These are phyloP conservation scores for Agapornis roseicollis DNA, from an alignment of 2,113 vertebrate genomes.

Conservation along the genomic window DNA sequence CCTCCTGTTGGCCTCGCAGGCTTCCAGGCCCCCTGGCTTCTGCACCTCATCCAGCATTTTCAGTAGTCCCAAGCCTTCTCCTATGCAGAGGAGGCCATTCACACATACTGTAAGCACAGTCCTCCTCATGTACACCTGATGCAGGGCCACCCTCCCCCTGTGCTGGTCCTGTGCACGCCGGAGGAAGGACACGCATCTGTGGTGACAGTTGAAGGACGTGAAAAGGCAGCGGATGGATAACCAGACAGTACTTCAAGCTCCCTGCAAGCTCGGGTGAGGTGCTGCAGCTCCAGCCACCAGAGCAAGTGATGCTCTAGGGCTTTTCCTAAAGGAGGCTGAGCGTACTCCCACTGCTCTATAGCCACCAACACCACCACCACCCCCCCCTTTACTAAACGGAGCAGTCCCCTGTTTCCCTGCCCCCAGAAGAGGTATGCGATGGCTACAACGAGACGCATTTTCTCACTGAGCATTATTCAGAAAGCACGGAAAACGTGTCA, in stretches of 20 bases:
- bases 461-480: not conserved
- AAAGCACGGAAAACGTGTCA: not conserved
- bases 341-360: rapidly evolving
- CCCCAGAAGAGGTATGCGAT: not conserved
- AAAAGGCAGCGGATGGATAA: not conserved
- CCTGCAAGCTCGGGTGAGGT: not conserved
- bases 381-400: not conserved
- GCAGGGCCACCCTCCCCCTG: not conserved
- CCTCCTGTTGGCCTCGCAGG: not conserved
- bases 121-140: rapidly evolving
- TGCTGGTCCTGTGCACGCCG: not conserved
- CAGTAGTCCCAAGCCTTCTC: not conserved
- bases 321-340: not conserved
- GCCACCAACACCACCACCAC: rapidly evolving
- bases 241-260: not conserved
- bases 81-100: not conserved
- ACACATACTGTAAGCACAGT: rapidly evolving
- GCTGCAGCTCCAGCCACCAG: not conserved
- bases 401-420: too few relatives aligned
- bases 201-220: rapidly evolving
- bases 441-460: not conserved
- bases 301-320: not conserved
- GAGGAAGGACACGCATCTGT: not conserved
- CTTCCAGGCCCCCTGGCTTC: not conserved
- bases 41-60: not conserved